These are phyloP conservation scores for Ganaspis sp. DNA, from an alignment of 1,140 invertebrate species.

Conservation along the genomic window DNA sequence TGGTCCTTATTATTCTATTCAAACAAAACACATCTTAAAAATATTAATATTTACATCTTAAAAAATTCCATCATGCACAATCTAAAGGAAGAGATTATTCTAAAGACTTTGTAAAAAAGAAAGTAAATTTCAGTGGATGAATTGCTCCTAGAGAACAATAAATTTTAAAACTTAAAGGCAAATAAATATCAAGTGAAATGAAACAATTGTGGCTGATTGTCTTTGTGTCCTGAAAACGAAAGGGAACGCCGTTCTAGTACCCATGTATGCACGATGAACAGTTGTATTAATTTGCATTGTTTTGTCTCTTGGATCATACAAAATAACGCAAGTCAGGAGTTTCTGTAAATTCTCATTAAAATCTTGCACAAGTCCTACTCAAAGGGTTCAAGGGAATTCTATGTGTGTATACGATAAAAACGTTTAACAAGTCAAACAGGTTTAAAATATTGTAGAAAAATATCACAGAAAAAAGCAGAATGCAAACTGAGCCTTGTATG, in stretches of 20 bases:
- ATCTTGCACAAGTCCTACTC: not conserved
- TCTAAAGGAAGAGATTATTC: not conserved
- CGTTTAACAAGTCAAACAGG: not conserved
- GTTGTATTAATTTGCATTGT: not conserved
- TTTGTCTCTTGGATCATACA: not conserved
- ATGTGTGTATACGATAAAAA: not conserved
- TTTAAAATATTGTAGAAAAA: no score
- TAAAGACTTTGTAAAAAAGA: not conserved
- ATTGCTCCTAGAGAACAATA: not conserved
- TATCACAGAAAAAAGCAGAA: no score
- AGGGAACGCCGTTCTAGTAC: not conserved
- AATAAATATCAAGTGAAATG: not conserved
- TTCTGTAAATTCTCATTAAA: conserved; percentile 8
- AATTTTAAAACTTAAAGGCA: not conserved
- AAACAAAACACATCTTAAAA: no score
- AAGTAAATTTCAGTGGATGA: not conserved
- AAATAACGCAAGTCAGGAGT: not conserved
- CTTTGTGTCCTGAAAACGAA: conserved; percentile 5
- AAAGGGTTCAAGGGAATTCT: not conserved
- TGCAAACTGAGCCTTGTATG: no score
- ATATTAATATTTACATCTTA: not conserved
- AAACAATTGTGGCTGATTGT: conserved; percentile 14
- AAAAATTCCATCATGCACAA: not conserved
- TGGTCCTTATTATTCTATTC: no score
- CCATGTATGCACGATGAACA: not conserved